A percentile compares a stretch with the other conserved stretches of the same genome.
phyloP scores from a whole-genome alignment of 2,113 vertebrate species.

The Sporophila hypoxantha region DNA sequence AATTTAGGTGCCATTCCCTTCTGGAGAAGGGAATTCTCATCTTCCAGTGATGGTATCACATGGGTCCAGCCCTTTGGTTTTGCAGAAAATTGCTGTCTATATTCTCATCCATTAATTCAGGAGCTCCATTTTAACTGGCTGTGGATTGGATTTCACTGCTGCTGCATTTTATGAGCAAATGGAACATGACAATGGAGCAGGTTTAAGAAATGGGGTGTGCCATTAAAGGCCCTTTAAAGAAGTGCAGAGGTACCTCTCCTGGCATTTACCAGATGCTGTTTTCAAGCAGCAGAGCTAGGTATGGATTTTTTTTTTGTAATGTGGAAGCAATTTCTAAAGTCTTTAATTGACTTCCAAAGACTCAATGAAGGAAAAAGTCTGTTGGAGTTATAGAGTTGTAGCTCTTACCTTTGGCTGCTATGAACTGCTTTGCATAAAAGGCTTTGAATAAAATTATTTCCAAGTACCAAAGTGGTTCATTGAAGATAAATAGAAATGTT shows the following conservation, averaged over 20 bases:
- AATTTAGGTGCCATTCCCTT: background rate
- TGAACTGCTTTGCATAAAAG: background rate
- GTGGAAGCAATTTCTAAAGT: background rate
- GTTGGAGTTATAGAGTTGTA: background rate
- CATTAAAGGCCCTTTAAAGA: background rate
- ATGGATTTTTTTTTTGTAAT: background rate
- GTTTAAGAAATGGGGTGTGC: background rate
- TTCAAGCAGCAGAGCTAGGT: background rate
- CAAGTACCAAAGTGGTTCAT: background rate
- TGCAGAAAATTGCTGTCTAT: background rate
- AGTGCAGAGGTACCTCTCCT: background rate
- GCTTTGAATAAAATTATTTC: background rate
- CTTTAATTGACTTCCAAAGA: conserved; percentile 1
- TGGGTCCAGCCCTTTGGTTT: background rate
- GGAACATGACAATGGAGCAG: background rate
- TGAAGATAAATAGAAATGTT: background rate
- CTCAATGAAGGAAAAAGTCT: background rate
- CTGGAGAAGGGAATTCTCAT: background rate
- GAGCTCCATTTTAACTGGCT: background rate
- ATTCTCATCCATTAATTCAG: background rate
- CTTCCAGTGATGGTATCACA: accelerated
- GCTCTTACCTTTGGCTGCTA: background rate
- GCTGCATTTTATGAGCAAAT: background rate
- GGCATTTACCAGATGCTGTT: background rate
- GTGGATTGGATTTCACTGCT: background rate